These are phyloP conservation scores for Archips crataeganus DNA, from an alignment of 2,888 invertebrate species.

Conservation along the genomic window DNA sequence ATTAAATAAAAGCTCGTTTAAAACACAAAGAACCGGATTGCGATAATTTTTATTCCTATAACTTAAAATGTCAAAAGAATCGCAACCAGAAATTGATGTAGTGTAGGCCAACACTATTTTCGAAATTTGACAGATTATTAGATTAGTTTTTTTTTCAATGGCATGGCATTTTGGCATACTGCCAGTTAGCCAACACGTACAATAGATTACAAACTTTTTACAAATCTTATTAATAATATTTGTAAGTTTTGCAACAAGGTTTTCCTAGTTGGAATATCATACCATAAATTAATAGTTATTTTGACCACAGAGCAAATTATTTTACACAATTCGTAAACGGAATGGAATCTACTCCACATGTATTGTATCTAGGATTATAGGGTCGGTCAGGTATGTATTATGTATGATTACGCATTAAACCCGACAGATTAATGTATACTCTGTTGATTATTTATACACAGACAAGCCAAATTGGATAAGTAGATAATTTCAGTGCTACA, in stretches of 20 bases:
- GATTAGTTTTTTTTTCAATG: conserved; percentile 48
- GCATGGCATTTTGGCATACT: conserved; percentile 31
- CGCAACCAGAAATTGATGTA: conserved; percentile 16
- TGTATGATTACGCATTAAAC: no score
- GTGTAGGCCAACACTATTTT: conserved; percentile 60
- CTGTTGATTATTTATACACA: no score
- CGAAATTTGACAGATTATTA: conserved; percentile 52
- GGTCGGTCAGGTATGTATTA: no score
- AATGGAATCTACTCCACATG: neutral
- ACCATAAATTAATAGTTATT: neutral
- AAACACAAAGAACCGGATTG: conserved; percentile 13
- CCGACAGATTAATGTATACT: no score
- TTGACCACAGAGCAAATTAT: neutral
- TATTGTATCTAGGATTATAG: no score
- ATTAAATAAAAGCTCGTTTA: conserved; percentile 51
- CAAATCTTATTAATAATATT: neutral
- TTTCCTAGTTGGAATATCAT: neutral
- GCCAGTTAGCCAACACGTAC: conserved; percentile 43
- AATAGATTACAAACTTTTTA: conserved; percentile 12
- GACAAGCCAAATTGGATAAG: no score
- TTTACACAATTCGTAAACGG: neutral
- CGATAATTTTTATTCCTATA: neutral
- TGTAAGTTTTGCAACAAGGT: neutral
- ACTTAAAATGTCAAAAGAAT: conserved; percentile 18
- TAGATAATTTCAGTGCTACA: no score